Evolutionary conservation across 2,888 invertebrate genomes (phyloP), one percentile per base, ranked within the genome.

Genomic region (Steinernema scapterisci): DNA sequence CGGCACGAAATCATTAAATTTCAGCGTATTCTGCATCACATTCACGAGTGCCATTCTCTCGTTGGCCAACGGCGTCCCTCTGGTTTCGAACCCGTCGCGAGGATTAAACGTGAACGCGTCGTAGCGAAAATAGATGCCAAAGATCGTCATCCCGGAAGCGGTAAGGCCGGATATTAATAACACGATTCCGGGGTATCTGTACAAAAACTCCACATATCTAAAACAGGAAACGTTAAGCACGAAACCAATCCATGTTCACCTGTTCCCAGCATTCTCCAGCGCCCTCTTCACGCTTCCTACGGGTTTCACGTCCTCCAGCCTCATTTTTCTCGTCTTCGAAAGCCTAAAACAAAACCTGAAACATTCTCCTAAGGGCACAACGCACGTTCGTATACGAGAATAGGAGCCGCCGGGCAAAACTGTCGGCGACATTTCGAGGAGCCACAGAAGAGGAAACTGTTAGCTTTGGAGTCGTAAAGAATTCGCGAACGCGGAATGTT

Each of bases 81-180:
- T 71, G 0, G 79, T 80, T 75, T 79, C 79, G 38, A 79, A 79
- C 13, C 79, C 79, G 16, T 27, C 38, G 6, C 63, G 63, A 13
- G 63, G 63, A 16, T 63, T 63, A 27, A 63, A 63, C 11, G 63
- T 63, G 16, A 63, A 63, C 31, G 63, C 63, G 25, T 63, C 38
- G 63, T 11, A 63, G 27, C 27, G 63, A 31, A 63, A 63, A 27
- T 63, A 63, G 16, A 63, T 38, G 1, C 63, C 63, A 9, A 63
- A 7, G 63, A 38, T 9, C 31, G 63, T 63, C 63, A 63, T 63
- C 5, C 27, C 5, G 3, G 31, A 27, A 31, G 63, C 63, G 31
- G 16, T 25, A 16, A 63, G 16, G 1, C 63, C 63, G 5, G 63
- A 31, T 13, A 27, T 27, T 1, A 63, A 16, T 6, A 63, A 31